phyloP scores from a whole-genome alignment of 2,797 vertebrate genomes.

The Petrocephalus schoutedeni region DNA sequence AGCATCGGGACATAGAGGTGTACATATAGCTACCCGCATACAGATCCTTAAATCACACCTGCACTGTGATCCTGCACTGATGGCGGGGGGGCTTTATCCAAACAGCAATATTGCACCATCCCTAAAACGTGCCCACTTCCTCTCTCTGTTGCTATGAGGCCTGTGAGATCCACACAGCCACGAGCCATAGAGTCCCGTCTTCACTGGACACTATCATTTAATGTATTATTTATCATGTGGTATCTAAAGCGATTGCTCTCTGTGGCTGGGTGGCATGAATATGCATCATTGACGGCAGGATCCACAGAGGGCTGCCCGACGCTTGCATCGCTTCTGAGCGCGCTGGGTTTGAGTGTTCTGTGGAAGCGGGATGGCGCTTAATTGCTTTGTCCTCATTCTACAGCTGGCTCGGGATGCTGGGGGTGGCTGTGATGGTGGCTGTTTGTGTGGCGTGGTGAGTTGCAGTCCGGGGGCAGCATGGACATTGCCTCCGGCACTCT shows the following conservation, averaged over 20 bases:
- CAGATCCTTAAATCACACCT: conserved; percentile 34
- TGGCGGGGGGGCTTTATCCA: neutral
- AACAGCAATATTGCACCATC: neutral
- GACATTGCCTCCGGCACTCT: neutral
- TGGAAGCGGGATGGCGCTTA: neutral
- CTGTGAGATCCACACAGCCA: neutral
- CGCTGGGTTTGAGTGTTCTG: neutral
- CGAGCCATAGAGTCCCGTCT: conserved; percentile 34
- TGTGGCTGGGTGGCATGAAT: conserved; percentile 54
- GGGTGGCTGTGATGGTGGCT: neutral
- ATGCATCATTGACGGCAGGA: conserved; percentile 49
- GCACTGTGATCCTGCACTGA: neutral
- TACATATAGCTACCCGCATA: neutral
- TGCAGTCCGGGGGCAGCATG: neutral
- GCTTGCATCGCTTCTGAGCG: conserved; percentile 27
- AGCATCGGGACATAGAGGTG: neutral
- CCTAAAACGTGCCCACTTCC: neutral
- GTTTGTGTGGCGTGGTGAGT: conserved; percentile 7
- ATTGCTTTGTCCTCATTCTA: neutral
- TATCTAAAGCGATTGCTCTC: conserved; percentile 51
- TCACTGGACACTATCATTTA: conserved; percentile 53
- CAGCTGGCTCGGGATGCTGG: neutral
- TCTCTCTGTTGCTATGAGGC: neutral
- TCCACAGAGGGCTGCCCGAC: conserved; percentile 29
- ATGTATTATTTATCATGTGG: conserved; percentile 63